These are phyloP conservation scores for Cyprinus carpio DNA, from an alignment of 2,113 vertebrate species.

Conservation along the genomic window DNA sequence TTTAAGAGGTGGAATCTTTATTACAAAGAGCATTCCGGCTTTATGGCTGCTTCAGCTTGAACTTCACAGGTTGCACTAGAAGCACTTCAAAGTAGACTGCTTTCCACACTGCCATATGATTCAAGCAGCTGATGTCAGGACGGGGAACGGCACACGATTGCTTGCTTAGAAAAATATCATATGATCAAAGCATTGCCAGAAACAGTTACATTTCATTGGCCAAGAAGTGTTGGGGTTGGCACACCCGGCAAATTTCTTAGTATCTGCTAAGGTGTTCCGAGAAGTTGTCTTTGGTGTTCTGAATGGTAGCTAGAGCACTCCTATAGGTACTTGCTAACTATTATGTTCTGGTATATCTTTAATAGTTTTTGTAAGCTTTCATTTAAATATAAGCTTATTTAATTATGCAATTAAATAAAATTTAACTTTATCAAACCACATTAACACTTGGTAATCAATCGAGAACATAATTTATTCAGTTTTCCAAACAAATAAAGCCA, in stretches of 20 bases:
- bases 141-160: not conserved
- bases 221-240: not conserved
- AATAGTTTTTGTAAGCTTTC: not conserved
- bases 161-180: not conserved
- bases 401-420: not conserved
- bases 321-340: not conserved
- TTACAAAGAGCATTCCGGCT: not conserved
- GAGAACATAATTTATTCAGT: not conserved
- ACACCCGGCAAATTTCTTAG: not conserved
- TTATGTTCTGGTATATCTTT: not conserved
- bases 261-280: not conserved
- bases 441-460: not conserved
- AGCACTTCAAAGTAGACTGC: not conserved
- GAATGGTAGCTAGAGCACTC: not conserved
- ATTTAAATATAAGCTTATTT: not conserved
- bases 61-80: not conserved
- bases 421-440: not conserved
- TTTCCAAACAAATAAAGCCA: not conserved
- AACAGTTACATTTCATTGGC: not conserved
- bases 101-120: not conserved
- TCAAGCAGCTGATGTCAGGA: not conserved
- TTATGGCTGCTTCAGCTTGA: not conserved
- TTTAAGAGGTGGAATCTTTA: slow-evolving; percentile 30
- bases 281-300: not conserved
- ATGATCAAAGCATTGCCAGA: not conserved